These are phyloP conservation scores for Diarsia mendica DNA, from an alignment of 2,888 invertebrate species.

Conservation along the genomic window DNA sequence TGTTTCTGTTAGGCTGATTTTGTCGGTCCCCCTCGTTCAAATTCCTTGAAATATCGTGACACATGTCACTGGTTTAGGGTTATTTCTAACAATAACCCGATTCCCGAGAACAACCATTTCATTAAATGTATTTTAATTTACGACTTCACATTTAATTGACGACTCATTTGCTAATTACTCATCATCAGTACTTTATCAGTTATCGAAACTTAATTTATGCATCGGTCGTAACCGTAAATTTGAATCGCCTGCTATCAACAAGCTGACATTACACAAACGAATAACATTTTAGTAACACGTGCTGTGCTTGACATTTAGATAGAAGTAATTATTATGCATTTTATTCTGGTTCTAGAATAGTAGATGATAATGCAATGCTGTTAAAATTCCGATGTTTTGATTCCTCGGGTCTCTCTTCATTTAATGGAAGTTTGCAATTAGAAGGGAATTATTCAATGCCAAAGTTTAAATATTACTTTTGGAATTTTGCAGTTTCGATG, in stretches of 20 bases:
- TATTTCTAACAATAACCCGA: not conserved
- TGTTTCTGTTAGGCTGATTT: no score
- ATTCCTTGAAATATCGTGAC: conserved; percentile 18
- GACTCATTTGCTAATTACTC: conserved; percentile 34
- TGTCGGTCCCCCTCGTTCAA: not conserved
- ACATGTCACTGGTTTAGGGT: conserved; percentile 1
- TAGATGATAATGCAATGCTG: conserved; percentile 12
- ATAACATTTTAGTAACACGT: conserved; percentile 37
- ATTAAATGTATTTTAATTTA: not conserved
- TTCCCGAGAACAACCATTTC: not conserved
- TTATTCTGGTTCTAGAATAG: conserved; percentile 31
- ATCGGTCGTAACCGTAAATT: conserved; percentile 20
- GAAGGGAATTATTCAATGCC: not conserved
- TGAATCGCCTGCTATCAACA: conserved; percentile 3
- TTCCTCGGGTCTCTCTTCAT: not conserved
- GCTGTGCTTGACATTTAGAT: conserved; percentile 41
- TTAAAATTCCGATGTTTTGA: conserved; percentile 22
- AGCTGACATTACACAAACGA: conserved; percentile 16
- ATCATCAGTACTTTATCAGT: conserved; percentile 23
- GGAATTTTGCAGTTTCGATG: not conserved
- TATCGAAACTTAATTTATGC: conserved; percentile 40
- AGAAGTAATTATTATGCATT: conserved; percentile 29
- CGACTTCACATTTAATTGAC: conserved; percentile 22
- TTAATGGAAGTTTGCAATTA: not conserved
- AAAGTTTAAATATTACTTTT: not conserved